Evolutionary conservation across 2,888 invertebrate species (phyloP), one percentile per base, ranked within the genome.

Genomic region (Acleris holmiana): DNA sequence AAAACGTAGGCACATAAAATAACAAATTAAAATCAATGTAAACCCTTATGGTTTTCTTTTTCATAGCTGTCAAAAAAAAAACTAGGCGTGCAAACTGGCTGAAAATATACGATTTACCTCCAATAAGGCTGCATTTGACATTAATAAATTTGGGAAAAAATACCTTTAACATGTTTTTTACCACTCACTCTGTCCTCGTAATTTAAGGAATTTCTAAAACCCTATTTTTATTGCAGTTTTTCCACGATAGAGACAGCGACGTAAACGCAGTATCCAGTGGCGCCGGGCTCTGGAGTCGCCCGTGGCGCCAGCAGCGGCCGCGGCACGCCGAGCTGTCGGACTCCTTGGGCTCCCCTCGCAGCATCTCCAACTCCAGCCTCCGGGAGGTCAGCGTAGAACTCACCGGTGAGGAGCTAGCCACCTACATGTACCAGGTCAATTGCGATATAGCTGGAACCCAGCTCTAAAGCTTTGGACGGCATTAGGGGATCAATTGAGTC

Each of bases 281-380:
- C 46, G 84, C 82, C 67, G 84, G 82, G 49, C 86, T 85, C 61
- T 91, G 90, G 83, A 82, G 80, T 23, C 82, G 85, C 58, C 79
- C 82, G 35, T 87, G 86, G 79, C 74, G 85, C 58, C 79, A 82
- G 40, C 87, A 85, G 79, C 74, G 84, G 13, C 78, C 79, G 3
- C 79, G 82, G 2, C 67, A 61, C 40, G 81, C 76, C 77, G 85
- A 88, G 35, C 79, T 76, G 19, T 88, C 90, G 0, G 89, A 89
- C 75, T 89, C 93, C 56, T 83, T 85, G 69, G 93, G 89, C 54
- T 93, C 93, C 21, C 89, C 92, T 50, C 91, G 93, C 44, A 93
- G 94, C 67, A 96, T 96, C 74, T 96, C 96, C 80, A 96, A 96
- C 86, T 95, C 95, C 64, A 96, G 96, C 76, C 91, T 96, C n/a